phyloP scores from a whole-genome alignment of 2,888 invertebrate species.

The Harpagoxenus sublaevis region DNA sequence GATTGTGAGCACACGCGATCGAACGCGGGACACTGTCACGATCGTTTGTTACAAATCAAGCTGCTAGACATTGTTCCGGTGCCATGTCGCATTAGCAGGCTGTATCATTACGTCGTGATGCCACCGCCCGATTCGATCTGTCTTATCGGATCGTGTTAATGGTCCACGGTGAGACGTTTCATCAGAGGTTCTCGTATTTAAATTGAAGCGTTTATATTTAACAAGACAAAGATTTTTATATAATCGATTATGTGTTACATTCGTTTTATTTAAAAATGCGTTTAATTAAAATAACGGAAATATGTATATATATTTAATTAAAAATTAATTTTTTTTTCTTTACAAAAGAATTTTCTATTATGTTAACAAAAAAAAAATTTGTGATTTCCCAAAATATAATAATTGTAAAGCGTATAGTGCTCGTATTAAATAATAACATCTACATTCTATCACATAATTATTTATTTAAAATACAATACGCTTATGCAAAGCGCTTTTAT shows the following conservation, averaged over 20 bases:
- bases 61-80: slow-evolving; percentile 18
- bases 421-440: neutral
- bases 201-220: neutral
- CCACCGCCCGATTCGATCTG: slow-evolving; percentile 32
- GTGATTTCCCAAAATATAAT: neutral
- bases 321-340: neutral
- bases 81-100: slow-evolving; percentile 24
- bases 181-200: slow-evolving; percentile 13
- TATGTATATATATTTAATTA: neutral
- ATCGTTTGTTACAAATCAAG: slow-evolving; percentile 38
- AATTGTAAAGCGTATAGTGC: neutral
- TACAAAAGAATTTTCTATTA: neutral
- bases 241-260: neutral
- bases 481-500: neutral
- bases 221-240: neutral
- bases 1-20: slow-evolving; percentile 6
- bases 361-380: neutral
- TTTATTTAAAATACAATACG: neutral
- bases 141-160: slow-evolving; percentile 47
- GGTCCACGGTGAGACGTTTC: neutral
- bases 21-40: neutral
- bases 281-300: neutral
- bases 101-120: slow-evolving; percentile 21
- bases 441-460: neutral
- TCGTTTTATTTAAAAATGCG: neutral